Evolutionary conservation across 2,797 vertebrate genomes (phyloP).

Genomic region (Poeciliopsis gracilis): DNA sequence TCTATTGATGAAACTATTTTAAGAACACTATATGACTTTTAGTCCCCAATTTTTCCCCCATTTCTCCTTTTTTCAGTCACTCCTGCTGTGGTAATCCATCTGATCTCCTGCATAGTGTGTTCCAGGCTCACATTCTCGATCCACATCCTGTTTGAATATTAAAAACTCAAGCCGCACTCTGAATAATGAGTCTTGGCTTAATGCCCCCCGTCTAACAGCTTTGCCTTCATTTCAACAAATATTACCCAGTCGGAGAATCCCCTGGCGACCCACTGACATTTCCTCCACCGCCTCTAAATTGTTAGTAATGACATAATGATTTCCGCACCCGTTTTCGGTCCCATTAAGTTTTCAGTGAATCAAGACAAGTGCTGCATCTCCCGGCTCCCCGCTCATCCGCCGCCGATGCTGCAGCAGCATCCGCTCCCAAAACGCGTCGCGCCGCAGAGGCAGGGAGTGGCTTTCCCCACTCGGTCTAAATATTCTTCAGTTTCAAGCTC

Average conservation of each 20-base stretch:
- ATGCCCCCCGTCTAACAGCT: background rate
- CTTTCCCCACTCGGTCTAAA: conserved; percentile 6
- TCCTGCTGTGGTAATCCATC: background rate
- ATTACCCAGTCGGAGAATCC: background rate
- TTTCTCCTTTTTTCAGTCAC: no score
- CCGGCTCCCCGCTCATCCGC: background rate
- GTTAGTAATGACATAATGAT: background rate
- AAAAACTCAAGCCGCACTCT: background rate
- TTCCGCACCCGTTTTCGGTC: background rate
- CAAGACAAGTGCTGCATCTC: background rate
- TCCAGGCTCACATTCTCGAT: background rate
- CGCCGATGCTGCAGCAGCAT: background rate
- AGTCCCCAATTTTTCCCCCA: no score
- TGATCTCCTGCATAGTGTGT: background rate
- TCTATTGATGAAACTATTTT: no score
- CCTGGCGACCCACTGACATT: background rate
- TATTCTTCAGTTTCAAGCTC: conserved; percentile 34
- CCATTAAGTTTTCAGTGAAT: background rate
- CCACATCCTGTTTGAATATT: conserved; percentile 1
- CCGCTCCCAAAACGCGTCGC: background rate
- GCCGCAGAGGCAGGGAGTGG: conserved; percentile 16
- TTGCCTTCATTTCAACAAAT: background rate
- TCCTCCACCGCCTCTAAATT: background rate
- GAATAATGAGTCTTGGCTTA: background rate
- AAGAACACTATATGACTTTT: no score